phyloP scores from a whole-genome alignment of 1,140 invertebrate genomes.

The Samia ricini region DNA sequence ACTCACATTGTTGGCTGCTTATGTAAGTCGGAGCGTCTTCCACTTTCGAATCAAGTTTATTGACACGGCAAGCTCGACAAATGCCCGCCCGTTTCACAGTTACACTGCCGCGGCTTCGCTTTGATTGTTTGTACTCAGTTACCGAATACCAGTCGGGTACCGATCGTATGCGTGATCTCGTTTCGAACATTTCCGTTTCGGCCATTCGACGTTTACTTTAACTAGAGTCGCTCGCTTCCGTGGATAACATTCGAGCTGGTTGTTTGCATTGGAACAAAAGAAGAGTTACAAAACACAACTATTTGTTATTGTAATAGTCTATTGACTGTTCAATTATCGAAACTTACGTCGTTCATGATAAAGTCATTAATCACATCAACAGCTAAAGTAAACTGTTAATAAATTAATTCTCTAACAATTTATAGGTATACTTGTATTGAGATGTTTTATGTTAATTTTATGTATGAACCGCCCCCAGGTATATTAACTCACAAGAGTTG shows the following conservation, averaged over 20 bases:
- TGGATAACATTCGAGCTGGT: not conserved
- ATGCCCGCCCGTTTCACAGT: slow-evolving; percentile 65
- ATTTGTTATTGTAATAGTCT: not conserved
- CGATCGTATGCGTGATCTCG: slow-evolving; percentile 1
- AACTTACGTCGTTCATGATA: slow-evolving; percentile 14
- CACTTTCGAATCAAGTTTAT: slow-evolving; percentile 78
- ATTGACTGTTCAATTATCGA: not conserved
- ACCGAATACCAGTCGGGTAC: not conserved
- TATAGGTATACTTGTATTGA: slow-evolving; percentile 58
- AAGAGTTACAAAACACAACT: not conserved
- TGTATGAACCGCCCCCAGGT: slow-evolving; percentile 45
- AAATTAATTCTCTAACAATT: slow-evolving; percentile 58
- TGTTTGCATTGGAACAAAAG: not conserved
- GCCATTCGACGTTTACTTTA: slow-evolving; percentile 23
- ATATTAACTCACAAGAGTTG: slow-evolving; percentile 40
- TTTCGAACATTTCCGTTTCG: not conserved
- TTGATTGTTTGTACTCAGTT: slow-evolving; percentile 40
- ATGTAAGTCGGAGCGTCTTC: slow-evolving; percentile 76
- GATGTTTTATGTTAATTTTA: slow-evolving; percentile 67
- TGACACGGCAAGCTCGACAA: slow-evolving; percentile 75
- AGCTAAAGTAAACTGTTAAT: slow-evolving; percentile 36
- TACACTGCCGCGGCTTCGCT: slow-evolving; percentile 61
- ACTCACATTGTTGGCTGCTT: slow-evolving; percentile 71
- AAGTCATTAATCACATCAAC: slow-evolving; percentile 28
- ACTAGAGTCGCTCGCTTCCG: not conserved